These are phyloP conservation scores for Lasioglossum calceatum DNA, from an alignment of 2,888 invertebrate genomes.

Conservation along the genomic window DNA sequence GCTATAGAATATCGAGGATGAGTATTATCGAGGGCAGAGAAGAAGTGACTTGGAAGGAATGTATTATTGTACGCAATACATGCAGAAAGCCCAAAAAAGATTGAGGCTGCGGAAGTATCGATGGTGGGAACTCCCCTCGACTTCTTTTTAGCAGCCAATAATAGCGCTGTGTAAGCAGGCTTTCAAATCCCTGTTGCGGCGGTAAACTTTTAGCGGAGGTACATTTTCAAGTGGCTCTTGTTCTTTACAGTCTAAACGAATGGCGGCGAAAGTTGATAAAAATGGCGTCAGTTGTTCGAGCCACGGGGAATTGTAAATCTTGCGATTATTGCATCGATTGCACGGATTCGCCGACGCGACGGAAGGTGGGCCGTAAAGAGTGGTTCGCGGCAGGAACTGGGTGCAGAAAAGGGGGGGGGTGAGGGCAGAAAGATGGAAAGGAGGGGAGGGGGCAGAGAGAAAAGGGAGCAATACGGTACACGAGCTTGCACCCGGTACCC, in stretches of 20 bases:
- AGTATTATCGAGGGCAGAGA: too few relatives aligned
- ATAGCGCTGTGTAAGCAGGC: too few relatives aligned
- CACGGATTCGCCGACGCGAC: background rate
- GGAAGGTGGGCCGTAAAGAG: slow-evolving; percentile 8
- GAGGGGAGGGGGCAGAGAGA: background rate
- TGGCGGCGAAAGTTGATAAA: background rate
- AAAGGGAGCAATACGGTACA: slow-evolving; percentile 44
- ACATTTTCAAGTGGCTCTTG: too few relatives aligned
- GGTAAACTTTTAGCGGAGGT: too few relatives aligned
- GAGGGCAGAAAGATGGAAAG: background rate
- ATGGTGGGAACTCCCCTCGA: too few relatives aligned
- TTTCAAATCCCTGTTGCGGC: too few relatives aligned
- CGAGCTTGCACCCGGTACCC: slow-evolving; percentile 53
- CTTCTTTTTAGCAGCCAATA: too few relatives aligned
- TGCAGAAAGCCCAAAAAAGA: too few relatives aligned
- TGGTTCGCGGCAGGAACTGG: background rate
- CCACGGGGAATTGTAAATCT: slow-evolving; percentile 49
- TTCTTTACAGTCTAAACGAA: too few relatives aligned
- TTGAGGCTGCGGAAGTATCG: too few relatives aligned
- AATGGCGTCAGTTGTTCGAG: slow-evolving; percentile 16
- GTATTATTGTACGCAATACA: too few relatives aligned
- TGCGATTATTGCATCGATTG: slow-evolving; percentile 39
- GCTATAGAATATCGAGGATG: background rate
- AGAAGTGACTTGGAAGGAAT: too few relatives aligned
- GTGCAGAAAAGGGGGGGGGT: background rate